Evolutionary conservation across 2,888 invertebrate species (phyloP), one percentile per base, ranked within the genome.

Genomic region (Harpagoxenus sublaevis): DNA sequence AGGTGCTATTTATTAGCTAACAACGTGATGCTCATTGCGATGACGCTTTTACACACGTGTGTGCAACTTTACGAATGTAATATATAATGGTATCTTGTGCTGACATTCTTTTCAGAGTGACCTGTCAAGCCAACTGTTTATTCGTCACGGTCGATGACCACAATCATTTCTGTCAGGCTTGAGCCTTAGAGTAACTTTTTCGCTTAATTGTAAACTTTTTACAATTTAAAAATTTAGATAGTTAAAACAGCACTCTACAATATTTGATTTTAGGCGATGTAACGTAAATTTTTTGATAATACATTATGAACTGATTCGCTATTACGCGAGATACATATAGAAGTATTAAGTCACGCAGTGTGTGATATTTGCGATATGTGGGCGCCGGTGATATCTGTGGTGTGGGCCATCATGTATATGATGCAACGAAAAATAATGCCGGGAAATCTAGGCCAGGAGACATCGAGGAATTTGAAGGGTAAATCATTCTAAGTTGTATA

Each of bases 361-460:
- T 45, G 35, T 35, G 35, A 55, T 55, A 42, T 42, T 66, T 62
- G 51, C 51, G 75, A 88, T n/a, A 93, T 93, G 93, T 93, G 93
- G 93, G 84, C 91, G 45, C 93, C 93, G 18, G 87, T 93, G 18
- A 88, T 93, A 55, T 91, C 92, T 35, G 87, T 93, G 18, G 71
- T 92, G 45, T 93, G 93, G 93, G 77, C 90, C 6, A 86, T 93
- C 65, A 84, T 89, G 82, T 93, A 93, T 71, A 53, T 93, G 51
- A 71, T 93, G 77, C 91, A 92, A 70, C 90, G 89, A 74, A 88
- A 89, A 89, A 51, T 78, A 18, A n/a, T 51, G 10, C 3, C 28
- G 42, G 85, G 15, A 81, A 62, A 77, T 68, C 68, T 73, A 51
- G 55, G 8, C n/a, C 74, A 70, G n/a, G 57, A 78, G 8, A 57